phyloP scores from a whole-genome alignment of 2,888 invertebrate genomes.

The Polylopha cassiicola region DNA sequence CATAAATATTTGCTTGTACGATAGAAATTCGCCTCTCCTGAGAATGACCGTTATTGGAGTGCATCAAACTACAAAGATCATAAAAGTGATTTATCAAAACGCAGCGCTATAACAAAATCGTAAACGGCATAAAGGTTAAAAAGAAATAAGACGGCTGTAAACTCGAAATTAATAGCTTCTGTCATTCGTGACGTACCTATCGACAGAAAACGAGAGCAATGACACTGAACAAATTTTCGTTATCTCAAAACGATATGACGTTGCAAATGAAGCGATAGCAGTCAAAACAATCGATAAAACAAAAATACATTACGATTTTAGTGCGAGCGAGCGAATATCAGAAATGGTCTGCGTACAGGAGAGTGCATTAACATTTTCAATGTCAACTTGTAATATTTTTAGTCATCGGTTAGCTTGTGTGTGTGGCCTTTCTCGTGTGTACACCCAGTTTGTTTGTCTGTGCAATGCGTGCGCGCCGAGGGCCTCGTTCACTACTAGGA shows the following conservation, averaged over 20 bases:
- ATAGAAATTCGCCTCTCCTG: too few species aligned
- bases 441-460: constrained; percentile 33
- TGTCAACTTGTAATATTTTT: constrained; percentile 76
- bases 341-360: constrained; percentile 52
- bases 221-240: constrained; percentile 50
- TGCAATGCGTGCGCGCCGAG: constrained; percentile 32
- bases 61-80: too few species aligned
- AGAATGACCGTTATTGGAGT: too few species aligned
- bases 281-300: constrained; percentile 65
- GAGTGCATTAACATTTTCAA: constrained; percentile 77
- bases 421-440: constrained; percentile 58
- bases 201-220: constrained; percentile 38
- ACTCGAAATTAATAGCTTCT: too few species aligned
- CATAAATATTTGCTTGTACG: too few species aligned
- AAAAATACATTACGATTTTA: constrained; percentile 36
- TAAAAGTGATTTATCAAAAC: too few species aligned
- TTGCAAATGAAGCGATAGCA: constrained; percentile 48
- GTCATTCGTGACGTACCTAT: constrained; percentile 7
- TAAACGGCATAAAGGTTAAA: too few species aligned
- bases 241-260: constrained; percentile 47
- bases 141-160: too few species aligned
- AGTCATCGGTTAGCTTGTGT: constrained; percentile 58
- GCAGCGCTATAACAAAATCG: too few species aligned
- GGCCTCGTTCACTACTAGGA: constrained; percentile 51
- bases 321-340: constrained; percentile 46